phyloP scores from a whole-genome alignment of 2,113 vertebrate species.

The Tamias sibiricus region DNA sequence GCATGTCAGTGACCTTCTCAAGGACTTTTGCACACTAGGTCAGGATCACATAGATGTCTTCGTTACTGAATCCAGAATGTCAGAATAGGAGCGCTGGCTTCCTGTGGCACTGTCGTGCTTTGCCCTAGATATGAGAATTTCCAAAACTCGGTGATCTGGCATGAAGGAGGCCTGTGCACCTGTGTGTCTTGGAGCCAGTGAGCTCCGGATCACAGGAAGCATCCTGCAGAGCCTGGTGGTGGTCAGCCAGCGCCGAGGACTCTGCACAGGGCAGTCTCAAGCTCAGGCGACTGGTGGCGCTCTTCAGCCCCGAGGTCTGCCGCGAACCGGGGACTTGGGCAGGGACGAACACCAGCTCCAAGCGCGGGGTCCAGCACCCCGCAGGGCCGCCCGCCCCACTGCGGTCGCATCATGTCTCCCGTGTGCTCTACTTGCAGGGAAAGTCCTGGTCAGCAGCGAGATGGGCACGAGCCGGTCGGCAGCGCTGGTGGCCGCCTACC shows the following conservation, averaged over 20 bases:
- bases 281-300: neutral
- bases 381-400: too few relatives aligned
- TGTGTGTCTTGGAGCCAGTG: neutral
- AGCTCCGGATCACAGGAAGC: rapidly evolving
- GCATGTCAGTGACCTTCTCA: neutral
- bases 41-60: neutral
- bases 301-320: neutral
- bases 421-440: slow-evolving; percentile 87
- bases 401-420: rapidly evolving
- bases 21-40: neutral
- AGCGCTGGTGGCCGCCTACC: slow-evolving; percentile 94
- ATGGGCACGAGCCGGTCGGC: slow-evolving; percentile 97
- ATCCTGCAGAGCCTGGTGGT: too few relatives aligned
- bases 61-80: neutral
- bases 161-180: neutral
- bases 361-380: too few relatives aligned
- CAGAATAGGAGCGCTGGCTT: neutral
- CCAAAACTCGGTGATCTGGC: neutral
- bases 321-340: too few relatives aligned
- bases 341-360: too few relatives aligned
- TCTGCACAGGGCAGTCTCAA: neutral
- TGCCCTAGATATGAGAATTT: neutral
- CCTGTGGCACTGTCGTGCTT: neutral
- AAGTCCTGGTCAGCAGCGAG: slow-evolving; percentile 95
- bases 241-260: neutral